phyloP scores from a whole-genome alignment of 2,113 vertebrate genomes.

The Python bivittatus region DNA sequence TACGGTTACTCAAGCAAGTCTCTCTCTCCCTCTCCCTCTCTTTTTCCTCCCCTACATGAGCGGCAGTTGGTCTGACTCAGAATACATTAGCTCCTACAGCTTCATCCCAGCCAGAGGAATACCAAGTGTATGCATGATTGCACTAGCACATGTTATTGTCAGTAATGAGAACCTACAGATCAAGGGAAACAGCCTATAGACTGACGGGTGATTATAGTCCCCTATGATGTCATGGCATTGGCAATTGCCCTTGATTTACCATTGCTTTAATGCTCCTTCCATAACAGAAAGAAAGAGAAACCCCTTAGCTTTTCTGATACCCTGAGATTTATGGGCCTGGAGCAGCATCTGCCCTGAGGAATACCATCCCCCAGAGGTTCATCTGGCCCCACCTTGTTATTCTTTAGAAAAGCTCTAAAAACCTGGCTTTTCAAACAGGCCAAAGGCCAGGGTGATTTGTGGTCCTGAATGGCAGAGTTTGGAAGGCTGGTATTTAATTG shows the following conservation, averaged over 20 bases:
- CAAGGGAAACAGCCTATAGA: slow-evolving; percentile 64
- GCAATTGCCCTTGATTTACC: slow-evolving; percentile 62
- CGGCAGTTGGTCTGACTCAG: slow-evolving; percentile 92
- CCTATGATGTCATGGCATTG: slow-evolving; percentile 68
- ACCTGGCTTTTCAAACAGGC: background rate
- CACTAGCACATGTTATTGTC: slow-evolving; percentile 83
- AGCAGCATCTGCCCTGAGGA: background rate
- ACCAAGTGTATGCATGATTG: slow-evolving; percentile 87
- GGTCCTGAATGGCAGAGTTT: background rate
- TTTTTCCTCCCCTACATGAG: slow-evolving; percentile 79
- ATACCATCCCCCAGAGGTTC: background rate
- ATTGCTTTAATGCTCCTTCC: slow-evolving; percentile 40
- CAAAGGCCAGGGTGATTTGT: too few relatives aligned
- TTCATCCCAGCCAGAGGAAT: slow-evolving; percentile 84
- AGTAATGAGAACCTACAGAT: slow-evolving; percentile 72
- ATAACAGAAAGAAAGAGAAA: slow-evolving; percentile 35
- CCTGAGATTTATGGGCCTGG: slow-evolving; percentile 32
- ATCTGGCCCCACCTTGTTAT: background rate
- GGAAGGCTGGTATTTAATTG: background rate
- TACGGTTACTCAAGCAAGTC: slow-evolving; percentile 99
- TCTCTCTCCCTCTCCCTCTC: slow-evolving; percentile 28
- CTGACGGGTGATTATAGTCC: slow-evolving; percentile 66
- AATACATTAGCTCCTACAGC: slow-evolving; percentile 94
- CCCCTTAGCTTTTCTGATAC: slow-evolving; percentile 58
- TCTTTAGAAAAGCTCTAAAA: background rate